Conservation (phyloP, 92 coral and sea anemone species). For the Porites rus region DNA sequence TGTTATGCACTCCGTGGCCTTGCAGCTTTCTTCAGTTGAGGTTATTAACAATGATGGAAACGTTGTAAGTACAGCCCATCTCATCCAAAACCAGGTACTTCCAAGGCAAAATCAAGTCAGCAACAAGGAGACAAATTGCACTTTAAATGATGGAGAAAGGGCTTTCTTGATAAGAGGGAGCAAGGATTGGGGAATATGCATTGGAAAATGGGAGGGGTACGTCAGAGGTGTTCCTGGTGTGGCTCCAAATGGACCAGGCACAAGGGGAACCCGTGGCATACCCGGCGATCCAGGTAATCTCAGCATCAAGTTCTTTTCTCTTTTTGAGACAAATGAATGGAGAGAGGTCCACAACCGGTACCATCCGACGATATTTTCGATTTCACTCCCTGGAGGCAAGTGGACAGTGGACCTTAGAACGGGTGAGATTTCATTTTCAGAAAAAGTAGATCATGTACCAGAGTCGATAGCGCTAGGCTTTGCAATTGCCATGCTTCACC, state of each 20-base stretch:
- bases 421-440: neutral
- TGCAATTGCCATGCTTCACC: neutral
- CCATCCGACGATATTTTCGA: too few species aligned
- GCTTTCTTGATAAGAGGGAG: neutral
- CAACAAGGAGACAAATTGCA: slow-evolving; percentile 8
- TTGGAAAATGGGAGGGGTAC: neutral
- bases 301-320: neutral
- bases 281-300: neutral
- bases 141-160: slow-evolving; percentile 52
- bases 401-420: neutral
- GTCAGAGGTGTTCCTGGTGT: neutral
- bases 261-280: neutral
- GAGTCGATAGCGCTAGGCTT: neutral
- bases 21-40: slow-evolving; percentile 77
- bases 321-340: neutral
- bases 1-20: slow-evolving; percentile 72
- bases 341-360: too few species aligned
- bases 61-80: slow-evolving; percentile 76
- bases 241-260: too few species aligned
- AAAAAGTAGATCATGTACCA: neutral
- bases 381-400: too few species aligned
- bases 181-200: neutral
- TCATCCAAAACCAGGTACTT: slow-evolving; percentile 63
- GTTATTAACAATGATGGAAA: slow-evolving; percentile 60
- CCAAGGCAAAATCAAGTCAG: slow-evolving; percentile 59